Base-by-base conservation (phyloP, 2,888 invertebrate species). In the Calameuta pallipes region DNA sequence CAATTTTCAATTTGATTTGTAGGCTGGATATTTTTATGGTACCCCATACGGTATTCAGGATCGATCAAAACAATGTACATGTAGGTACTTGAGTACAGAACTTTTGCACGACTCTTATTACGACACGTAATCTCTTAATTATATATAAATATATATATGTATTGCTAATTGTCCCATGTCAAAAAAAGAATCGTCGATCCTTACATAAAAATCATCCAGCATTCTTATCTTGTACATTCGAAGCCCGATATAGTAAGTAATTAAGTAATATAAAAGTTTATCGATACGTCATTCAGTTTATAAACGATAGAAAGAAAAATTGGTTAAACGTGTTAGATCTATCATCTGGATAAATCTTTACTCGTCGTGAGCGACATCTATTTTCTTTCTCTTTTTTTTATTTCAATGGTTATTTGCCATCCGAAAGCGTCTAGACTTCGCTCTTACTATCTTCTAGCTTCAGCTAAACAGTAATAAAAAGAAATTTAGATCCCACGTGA, bases 241-340 rank as follows among this genome's bases (percentile, higher is more conserved):
- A 81, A 79, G 78, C 80, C 81, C 82, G 75, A 80, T 77, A 74
- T 85, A 83, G 83, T 79, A 78, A 79, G 85, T 85, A 85, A 84
- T 85, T 85, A 56, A 56, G 2, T 23, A 56, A 23, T 9, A 9
- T 56, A 56, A 23, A 56, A 56, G 23, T 6, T 56, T 23, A 85
- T 83, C 85, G 80, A 79, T 85, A 83, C 80, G 81, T 82, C 73
- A 75, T 80, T 82, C 80, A 78, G 82, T 80, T 85, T 56, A 23
- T 15, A 56, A 56, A 23, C 56, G 56, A 23, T 23, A 56, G 23
- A 56, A 23, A 41, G 1, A 23, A 56, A 56, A 56, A 15, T 15
- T 23, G 23, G 23, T 56, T 56, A 23, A 56, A 56, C 56, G 9
- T 56, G 0, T 56, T 56, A 23, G 23, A 56, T 56, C 56, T 56